Conservation (phyloP, 2,888 invertebrate species). For the Heliconius erato region DNA sequence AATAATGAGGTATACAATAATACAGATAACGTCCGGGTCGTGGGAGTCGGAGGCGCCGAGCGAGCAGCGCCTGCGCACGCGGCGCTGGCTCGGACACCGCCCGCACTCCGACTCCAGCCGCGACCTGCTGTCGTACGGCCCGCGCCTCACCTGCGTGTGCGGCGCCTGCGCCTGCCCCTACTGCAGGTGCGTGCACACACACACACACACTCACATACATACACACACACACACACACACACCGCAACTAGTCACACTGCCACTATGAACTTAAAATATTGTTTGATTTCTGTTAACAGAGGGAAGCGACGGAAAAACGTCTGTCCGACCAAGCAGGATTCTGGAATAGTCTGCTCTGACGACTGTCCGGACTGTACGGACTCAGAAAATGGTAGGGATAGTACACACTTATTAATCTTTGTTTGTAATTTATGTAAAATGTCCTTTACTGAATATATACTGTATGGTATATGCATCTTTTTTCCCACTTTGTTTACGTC, state of each 20-base stretch:
- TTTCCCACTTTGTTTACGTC: too few relatives aligned
- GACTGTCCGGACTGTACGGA: slow-evolving; percentile 76
- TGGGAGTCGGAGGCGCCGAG: slow-evolving; percentile 65
- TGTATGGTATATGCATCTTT: too few relatives aligned
- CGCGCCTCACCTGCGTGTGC: slow-evolving; percentile 76
- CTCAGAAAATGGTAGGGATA: slow-evolving; percentile 54
- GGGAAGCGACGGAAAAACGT: slow-evolving; percentile 68
- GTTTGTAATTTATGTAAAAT: neutral
- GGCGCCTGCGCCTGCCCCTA: slow-evolving; percentile 72
- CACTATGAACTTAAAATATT: neutral
- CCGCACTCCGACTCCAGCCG: slow-evolving; percentile 64
- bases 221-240: too few relatives aligned
- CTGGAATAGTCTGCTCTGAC: slow-evolving; percentile 79
- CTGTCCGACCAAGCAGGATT: slow-evolving; percentile 80
- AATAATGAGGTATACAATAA: too few relatives aligned
- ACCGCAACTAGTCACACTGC: too few relatives aligned
- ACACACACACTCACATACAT: too few relatives aligned
- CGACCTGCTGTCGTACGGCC: slow-evolving; percentile 72
- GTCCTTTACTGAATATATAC: neutral
- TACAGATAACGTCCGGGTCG: slow-evolving; percentile 71
- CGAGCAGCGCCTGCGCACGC: slow-evolving; percentile 63
- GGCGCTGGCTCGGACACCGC: slow-evolving; percentile 66
- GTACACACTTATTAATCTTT: neutral
- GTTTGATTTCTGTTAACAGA: slow-evolving; percentile 56
- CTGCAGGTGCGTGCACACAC: slow-evolving; percentile 63